Evolutionary conservation across 2,113 vertebrate species (phyloP), one percentile per base, ranked within the genome.

Genomic region (Lagopus leucura): DNA sequence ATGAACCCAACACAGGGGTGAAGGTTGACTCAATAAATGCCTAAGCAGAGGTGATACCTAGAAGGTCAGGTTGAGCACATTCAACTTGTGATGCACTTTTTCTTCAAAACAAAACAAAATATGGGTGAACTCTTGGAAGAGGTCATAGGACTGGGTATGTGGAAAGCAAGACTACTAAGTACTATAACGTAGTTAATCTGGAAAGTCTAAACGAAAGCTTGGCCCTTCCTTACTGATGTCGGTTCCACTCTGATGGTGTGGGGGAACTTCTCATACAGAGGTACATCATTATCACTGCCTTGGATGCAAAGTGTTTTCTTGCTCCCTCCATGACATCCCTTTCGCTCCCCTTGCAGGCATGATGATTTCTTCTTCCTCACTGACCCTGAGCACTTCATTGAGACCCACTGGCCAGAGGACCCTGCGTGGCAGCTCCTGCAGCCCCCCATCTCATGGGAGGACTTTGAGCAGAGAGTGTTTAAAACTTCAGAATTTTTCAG

Each of bases 291-390:
- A 32, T 54, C 52, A 54, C 27, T 25, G 2, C 17, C 25, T 0
- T 0, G 40, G 30, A 9, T n/a, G 25, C 63, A 16, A 11, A 57
- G 17, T 30, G 19, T 25, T 71, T 64, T 88, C 58, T 30, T 36
- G 11, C 17, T 63, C 50, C 21, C 86, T 50, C 78, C 36, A 2
- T 0, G 3, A 3, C 25, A 6, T 22, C 22, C 57, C 55, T 42
- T 57, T 16, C 34, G 73, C 10, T 82, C 16, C 8, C 61, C 25
- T 70, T 79, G 19, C 94, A 99, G 98, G 82, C 97, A 97, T 3
- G 97, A 98, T 1, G 98, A 98, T 36, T 98, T 98, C 94, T 98
- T 96, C 94, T 98, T 98, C 94, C 97, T 99, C 14, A 97, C 98
- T 21, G 97, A 98, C 63, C 98, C 98, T 0, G 98, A 98, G 84